Evolutionary conservation across 2,888 invertebrate genomes (phyloP).

Genomic region (Acholoe squamosa): DNA sequence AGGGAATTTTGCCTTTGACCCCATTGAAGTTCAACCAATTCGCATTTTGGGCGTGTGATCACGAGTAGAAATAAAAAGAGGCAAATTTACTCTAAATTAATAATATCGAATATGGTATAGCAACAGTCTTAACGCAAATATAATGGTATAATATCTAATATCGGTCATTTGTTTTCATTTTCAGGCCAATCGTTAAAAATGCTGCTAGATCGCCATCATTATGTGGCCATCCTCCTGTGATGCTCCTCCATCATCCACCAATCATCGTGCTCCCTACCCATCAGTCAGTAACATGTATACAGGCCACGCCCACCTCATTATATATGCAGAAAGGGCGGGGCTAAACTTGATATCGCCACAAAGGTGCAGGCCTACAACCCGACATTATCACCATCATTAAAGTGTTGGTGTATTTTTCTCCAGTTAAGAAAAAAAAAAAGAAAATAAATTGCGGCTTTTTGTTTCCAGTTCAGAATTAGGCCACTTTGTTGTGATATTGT

Average conservation of each 20-base stretch:
- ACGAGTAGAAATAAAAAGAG: no score
- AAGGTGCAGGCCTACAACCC: slow-evolving; percentile 16
- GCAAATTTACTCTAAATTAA: no score
- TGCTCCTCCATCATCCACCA: slow-evolving; percentile 19
- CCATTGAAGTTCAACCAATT: no score
- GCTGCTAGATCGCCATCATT: slow-evolving; percentile 73
- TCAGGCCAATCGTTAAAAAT: slow-evolving; percentile 72
- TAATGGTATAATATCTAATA: no score
- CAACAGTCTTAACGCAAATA: no score
- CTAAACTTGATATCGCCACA: neutral
- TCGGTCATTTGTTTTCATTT: slow-evolving; percentile 18
- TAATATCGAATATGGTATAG: no score
- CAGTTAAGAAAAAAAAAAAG: no score
- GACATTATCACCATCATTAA: neutral
- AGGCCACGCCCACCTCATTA: slow-evolving; percentile 22
- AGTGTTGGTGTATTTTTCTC: slow-evolving; percentile 17
- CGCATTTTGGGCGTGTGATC: no score
- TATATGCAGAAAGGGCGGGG: slow-evolving; percentile 28
- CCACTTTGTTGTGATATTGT: slow-evolving; percentile 34
- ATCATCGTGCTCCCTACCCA: slow-evolving; percentile 48
- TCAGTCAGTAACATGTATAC: slow-evolving; percentile 45
- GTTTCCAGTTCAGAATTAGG: neutral
- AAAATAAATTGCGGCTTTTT: no score
- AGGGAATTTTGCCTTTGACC: no score
- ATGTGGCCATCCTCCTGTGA: slow-evolving; percentile 73